phyloP scores from a whole-genome alignment of 1,140 invertebrate genomes.

The Laodelphax striatellus region DNA sequence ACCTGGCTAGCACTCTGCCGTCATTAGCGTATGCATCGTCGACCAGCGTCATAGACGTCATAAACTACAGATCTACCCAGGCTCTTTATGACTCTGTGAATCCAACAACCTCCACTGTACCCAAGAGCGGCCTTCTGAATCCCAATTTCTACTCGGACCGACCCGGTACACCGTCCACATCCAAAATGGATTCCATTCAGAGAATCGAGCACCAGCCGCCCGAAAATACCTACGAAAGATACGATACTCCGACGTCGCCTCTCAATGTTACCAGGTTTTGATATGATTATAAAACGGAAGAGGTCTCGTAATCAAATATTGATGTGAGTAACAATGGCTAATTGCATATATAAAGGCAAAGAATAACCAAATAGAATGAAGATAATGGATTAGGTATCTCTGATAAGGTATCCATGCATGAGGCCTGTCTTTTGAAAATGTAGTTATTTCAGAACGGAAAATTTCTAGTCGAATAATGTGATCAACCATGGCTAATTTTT shows the following conservation, averaged over 20 bases:
- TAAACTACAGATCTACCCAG: conserved; percentile 26
- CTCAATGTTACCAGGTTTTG: conserved; percentile 25
- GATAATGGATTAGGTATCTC: too few species aligned
- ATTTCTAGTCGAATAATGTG: too few species aligned
- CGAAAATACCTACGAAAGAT: conserved; percentile 23
- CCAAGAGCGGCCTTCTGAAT: conserved; percentile 16
- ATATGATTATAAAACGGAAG: conserved; percentile 2
- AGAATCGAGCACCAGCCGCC: conserved; percentile 4
- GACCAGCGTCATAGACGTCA: conserved; percentile 21
- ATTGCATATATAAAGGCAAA: too few species aligned
- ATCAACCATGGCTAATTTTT: too few species aligned
- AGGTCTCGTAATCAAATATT: too few species aligned
- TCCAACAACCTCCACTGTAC: not conserved
- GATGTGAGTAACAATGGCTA: too few species aligned
- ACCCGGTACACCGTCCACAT: conserved; percentile 19
- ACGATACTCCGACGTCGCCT: conserved; percentile 22
- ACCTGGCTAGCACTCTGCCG: conserved; percentile 24
- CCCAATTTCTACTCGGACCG: conserved; percentile 23
- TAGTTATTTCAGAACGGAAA: too few species aligned
- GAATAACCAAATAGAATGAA: too few species aligned
- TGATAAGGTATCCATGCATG: too few species aligned
- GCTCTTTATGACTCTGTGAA: conserved; percentile 29
- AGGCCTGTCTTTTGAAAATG: too few species aligned
- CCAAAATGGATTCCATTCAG: conserved; percentile 18
- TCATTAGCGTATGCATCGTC: conserved; percentile 19